Evolutionary conservation across 2,113 vertebrate genomes (phyloP).

Genomic region (Eulemur macaco): DNA sequence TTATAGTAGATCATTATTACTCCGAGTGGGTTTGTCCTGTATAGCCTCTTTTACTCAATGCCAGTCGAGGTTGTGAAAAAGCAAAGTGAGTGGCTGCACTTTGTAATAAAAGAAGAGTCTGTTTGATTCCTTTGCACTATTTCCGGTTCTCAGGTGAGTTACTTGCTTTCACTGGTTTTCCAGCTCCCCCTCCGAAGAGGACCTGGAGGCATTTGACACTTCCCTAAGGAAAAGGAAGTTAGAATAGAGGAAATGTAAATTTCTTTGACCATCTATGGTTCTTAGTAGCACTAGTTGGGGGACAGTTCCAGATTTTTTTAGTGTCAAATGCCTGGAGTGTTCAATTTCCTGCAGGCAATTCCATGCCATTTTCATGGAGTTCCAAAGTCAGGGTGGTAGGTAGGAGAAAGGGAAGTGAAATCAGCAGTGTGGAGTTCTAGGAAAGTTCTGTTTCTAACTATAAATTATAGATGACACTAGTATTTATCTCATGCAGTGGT

Average conservation of each 20-base stretch:
- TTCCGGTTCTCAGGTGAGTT: neutral
- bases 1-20: neutral
- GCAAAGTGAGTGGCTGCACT: neutral
- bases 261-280: neutral
- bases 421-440: neutral
- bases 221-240: neutral
- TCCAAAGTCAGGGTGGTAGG: neutral
- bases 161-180: neutral
- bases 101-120: neutral
- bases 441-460: neutral
- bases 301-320: neutral
- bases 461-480: conserved; percentile 50
- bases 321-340: neutral
- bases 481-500: neutral
- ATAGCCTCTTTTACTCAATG: conserved; percentile 4
- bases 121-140: neutral
- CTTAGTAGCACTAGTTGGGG: conserved; percentile 23
- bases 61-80: neutral
- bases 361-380: neutral
- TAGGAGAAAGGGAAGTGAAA: neutral
- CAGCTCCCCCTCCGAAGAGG: neutral
- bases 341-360: neutral
- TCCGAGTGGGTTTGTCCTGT: neutral
- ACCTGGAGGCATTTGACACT: neutral
- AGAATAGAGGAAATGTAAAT: neutral